Base-by-base conservation (phyloP, 2,888 invertebrate genomes). In the Palloptera scutellata region DNA sequence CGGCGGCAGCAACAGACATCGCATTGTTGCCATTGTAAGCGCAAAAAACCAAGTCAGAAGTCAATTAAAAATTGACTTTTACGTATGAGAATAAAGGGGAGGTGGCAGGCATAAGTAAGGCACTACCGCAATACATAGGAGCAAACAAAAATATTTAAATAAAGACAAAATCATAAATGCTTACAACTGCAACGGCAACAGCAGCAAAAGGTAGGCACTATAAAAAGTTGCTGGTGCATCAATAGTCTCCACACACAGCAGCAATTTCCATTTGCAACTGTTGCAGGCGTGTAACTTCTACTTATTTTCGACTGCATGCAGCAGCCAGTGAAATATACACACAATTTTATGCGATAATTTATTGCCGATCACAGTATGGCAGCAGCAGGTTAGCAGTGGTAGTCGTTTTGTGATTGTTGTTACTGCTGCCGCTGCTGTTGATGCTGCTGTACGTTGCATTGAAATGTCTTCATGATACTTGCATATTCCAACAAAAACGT, bases 381-480 rank as follows among this genome's bases (percentile, higher is more conserved):
- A 20, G 60, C 30, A 19, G 3, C 6, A 13, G 6, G n/a, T 6
- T 13, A 17, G 20, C 51, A 48, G 19, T 1, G 13, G 17, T 42
- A 42, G 42, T 11, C 11, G 19, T 43, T 15, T 15, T n/a, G 17
- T 42, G 3, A 30, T 30, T 30, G 30, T 30, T 30, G 30, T 30
- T 30, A 30, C 6, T 30, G 17, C 4, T 59, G 43, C 58, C 42
- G 43, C 58, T 40, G 20, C 40, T 58, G 52, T 42, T 48, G 41
- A 15, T 20, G 30, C 30, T 66, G 48, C 61, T 63, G n/a, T 45
- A 63, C 55, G 54, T 67, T 67, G 62, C 66, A 70, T 70, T 67
- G 61, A 67, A 70, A 70, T 67, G 67, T 67, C 69, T 69, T 63
- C 57, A 60, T 62, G 63, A 30, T 51, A 62, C 51, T 48, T 42